phyloP scores from a whole-genome alignment of 2,888 invertebrate species.

The Boloria euphrosyne region DNA sequence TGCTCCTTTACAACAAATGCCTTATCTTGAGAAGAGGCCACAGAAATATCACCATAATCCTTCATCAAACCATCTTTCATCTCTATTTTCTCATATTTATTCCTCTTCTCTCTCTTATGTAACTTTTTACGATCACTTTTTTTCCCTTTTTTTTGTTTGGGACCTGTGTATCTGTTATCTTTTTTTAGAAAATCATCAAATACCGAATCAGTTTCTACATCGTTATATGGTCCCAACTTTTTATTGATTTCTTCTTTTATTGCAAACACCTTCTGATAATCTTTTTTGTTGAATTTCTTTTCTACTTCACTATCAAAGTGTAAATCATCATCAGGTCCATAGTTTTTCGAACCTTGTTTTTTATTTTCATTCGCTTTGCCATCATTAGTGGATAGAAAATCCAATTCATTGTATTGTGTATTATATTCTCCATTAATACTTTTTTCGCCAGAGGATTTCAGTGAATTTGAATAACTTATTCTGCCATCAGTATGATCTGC shows the following conservation, averaged over 20 bases:
- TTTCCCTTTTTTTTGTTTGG: slow-evolving; percentile 59
- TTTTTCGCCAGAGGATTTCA: no score
- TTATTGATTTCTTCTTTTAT: slow-evolving; percentile 31
- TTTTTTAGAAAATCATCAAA: slow-evolving; percentile 64
- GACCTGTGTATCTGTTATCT: slow-evolving; percentile 66
- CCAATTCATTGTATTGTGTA: not conserved
- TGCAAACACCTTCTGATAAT: not conserved
- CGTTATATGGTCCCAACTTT: slow-evolving; percentile 5
- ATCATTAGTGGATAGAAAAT: not conserved
- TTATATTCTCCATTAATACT: no score
- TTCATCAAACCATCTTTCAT: slow-evolving; percentile 71
- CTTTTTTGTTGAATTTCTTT: slow-evolving; percentile 2
- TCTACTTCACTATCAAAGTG: not conserved
- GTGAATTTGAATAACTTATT: no score
- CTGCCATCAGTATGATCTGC: no score
- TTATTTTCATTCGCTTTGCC: slow-evolving; percentile 3
- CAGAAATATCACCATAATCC: slow-evolving; percentile 65
- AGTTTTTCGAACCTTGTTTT: slow-evolving; percentile 1
- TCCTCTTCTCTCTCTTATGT: slow-evolving; percentile 70
- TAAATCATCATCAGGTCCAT: not conserved
- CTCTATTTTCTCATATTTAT: slow-evolving; percentile 75
- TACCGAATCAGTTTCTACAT: slow-evolving; percentile 47
- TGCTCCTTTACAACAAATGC: slow-evolving; percentile 41
- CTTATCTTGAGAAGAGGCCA: slow-evolving; percentile 44
- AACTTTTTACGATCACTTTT: slow-evolving; percentile 67